These are phyloP conservation scores for Monoplex corrugatus DNA, from an alignment of 2,888 invertebrate genomes.

Conservation along the genomic window DNA sequence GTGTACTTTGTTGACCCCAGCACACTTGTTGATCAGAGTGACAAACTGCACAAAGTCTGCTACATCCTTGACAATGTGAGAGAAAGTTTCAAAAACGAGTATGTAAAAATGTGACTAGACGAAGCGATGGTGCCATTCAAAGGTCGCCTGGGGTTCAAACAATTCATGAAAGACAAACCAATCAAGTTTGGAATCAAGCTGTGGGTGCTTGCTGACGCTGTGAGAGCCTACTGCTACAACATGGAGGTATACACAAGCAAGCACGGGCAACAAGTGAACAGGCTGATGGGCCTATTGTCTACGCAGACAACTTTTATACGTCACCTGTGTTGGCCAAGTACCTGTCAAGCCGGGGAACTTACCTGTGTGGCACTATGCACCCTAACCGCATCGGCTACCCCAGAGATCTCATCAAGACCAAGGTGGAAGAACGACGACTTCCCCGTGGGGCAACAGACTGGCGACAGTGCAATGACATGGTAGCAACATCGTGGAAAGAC, in stretches of 20 bases:
- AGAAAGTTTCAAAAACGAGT: background rate
- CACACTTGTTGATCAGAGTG: background rate
- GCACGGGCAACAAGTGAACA: background rate
- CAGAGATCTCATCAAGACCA: background rate
- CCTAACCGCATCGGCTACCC: slow-evolving; percentile 18
- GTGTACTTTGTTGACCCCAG: background rate
- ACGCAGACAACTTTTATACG: slow-evolving; percentile 39
- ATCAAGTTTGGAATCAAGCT: too few relatives aligned
- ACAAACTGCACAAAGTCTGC: slow-evolving; percentile 24
- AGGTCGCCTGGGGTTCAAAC: too few relatives aligned
- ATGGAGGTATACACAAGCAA: slow-evolving; percentile 28
- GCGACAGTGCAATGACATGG: background rate
- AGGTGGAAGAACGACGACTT: background rate
- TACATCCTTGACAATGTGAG: background rate
- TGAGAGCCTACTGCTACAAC: slow-evolving; percentile 10
- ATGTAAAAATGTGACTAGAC: slow-evolving; percentile 25
- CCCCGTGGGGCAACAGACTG: background rate
- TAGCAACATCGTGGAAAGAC: slow-evolving; percentile 1
- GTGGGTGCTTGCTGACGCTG: too few relatives aligned
- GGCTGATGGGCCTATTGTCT: slow-evolving; percentile 10
- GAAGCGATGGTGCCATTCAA: slow-evolving; percentile 37
- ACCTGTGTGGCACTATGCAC: slow-evolving; percentile 37
- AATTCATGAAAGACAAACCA: too few relatives aligned
- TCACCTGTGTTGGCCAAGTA: slow-evolving; percentile 15
- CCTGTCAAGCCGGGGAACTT: slow-evolving; percentile 31